Conservation (phyloP, 37 sponge, comb jelly and placozoan species). For the Lycopodina hypogea region DNA sequence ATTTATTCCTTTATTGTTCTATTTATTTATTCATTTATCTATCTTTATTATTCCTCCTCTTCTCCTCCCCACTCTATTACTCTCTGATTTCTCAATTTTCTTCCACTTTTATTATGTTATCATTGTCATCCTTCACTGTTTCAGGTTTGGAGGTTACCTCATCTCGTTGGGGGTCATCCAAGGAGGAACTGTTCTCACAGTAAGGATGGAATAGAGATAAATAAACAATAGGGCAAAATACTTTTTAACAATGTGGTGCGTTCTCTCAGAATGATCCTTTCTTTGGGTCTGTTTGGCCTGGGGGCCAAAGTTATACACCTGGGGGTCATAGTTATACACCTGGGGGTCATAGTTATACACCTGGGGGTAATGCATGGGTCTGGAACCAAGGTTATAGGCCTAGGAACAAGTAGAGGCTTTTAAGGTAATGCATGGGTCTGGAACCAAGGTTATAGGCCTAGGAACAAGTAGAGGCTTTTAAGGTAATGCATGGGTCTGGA, state of each 20-base stretch:
- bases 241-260: neutral
- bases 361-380: no score
- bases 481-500: no score
- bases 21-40: neutral
- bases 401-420: no score
- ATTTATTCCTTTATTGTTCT: neutral
- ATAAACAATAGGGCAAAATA: neutral
- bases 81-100: neutral
- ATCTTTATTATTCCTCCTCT: neutral
- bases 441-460: no score
- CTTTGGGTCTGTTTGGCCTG: neutral
- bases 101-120: neutral
- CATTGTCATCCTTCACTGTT: neutral
- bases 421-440: no score
- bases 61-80: neutral
- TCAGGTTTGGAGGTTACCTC: slow-evolving; percentile 63
- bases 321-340: no score
- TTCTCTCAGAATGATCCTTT: neutral
- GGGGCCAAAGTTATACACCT: no score
- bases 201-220: slow-evolving; percentile 19
- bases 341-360: no score
- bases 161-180: slow-evolving; percentile 13
- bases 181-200: slow-evolving; percentile 52
- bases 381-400: no score
- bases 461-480: no score